Evolutionary conservation across 2,888 invertebrate species (phyloP).

Genomic region (Nemurella pictetii): DNA sequence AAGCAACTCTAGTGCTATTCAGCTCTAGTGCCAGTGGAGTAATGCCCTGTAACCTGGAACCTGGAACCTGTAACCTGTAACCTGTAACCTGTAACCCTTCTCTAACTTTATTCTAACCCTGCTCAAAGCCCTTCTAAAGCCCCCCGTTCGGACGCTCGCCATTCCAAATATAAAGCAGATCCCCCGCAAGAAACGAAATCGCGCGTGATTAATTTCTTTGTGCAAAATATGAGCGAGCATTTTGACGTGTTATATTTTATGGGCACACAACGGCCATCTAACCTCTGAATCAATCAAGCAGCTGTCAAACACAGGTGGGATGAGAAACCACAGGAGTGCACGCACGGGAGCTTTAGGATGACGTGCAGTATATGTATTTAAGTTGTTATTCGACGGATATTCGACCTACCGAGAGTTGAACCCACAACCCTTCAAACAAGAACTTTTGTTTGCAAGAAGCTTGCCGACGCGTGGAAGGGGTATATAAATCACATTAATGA

Average conservation of each 20-base stretch:
- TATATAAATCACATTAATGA: constrained; percentile 9
- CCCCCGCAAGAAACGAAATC: neutral
- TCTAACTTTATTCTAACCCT: too few species aligned
- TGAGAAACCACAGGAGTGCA: neutral
- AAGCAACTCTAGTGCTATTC: too few species aligned
- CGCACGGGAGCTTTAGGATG: neutral
- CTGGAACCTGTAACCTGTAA: too few species aligned
- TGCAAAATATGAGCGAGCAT: neutral
- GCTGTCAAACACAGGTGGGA: constrained; percentile 11
- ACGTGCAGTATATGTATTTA: neutral
- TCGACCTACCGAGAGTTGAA: neutral
- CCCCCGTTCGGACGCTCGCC: too few species aligned
- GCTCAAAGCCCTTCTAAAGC: too few species aligned
- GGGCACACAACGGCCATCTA: neutral
- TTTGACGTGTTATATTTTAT: constrained; percentile 5
- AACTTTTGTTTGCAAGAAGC: constrained; percentile 6
- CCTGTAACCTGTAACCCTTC: too few species aligned
- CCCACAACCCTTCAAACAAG: constrained; percentile 12
- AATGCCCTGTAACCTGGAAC: too few species aligned
- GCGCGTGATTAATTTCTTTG: constrained; percentile 2
- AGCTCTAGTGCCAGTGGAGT: too few species aligned
- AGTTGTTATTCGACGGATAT: neutral
- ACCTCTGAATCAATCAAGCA: constrained; percentile 13
- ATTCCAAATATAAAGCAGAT: neutral
- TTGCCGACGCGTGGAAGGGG: neutral